phyloP scores from a whole-genome alignment of 2,888 invertebrate species.

The Stictocephala bisonia region DNA sequence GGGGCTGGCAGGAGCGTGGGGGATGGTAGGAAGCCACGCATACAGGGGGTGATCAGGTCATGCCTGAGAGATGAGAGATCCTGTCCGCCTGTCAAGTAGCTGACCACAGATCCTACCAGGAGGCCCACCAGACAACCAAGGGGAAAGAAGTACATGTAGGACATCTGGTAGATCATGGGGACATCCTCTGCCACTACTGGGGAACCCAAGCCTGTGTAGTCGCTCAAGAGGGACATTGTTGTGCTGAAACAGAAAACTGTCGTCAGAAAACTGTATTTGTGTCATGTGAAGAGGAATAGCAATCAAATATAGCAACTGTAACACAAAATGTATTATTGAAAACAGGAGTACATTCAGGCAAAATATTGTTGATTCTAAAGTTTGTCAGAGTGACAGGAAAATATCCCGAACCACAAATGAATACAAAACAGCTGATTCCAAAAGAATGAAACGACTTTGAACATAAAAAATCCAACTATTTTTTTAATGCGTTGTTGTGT shows the following conservation, averaged over 20 bases:
- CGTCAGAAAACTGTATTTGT: no score
- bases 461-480: no score
- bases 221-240: conserved; percentile 15
- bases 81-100: conserved; percentile 60
- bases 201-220: conserved; percentile 45
- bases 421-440: no score
- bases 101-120: conserved; percentile 73
- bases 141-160: conserved; percentile 81
- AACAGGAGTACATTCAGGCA: no score
- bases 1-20: neutral
- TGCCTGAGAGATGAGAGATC: conserved; percentile 41
- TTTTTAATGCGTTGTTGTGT: no score
- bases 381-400: neutral
- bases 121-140: conserved; percentile 76
- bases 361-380: no score
- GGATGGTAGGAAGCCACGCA: conserved; percentile 29
- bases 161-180: conserved; percentile 64
- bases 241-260: conserved; percentile 26
- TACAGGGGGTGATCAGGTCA: conserved; percentile 44
- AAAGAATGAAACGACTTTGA: no score
- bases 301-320: no score
- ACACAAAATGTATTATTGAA: no score
- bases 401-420: no score
- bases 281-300: no score
- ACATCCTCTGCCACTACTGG: conserved; percentile 36